phyloP scores from a whole-genome alignment of 2,888 invertebrate species.

The Venusia cambrica region DNA sequence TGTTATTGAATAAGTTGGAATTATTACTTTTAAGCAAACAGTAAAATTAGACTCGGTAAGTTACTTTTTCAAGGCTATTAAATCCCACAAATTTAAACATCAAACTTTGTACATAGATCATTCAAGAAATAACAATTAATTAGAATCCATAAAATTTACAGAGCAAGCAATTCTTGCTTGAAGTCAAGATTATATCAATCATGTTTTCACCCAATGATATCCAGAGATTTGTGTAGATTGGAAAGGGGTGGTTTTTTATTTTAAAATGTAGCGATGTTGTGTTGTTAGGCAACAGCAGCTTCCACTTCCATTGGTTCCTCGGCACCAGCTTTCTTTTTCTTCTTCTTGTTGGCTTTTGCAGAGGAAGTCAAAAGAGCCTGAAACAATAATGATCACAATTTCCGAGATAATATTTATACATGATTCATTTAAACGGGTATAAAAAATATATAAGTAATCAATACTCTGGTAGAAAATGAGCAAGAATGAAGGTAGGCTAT shows the following conservation, averaged over 20 bases:
- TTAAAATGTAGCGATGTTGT: slow-evolving; percentile 32
- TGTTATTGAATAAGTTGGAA: slow-evolving; percentile 1
- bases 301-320: slow-evolving; percentile 82
- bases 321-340: slow-evolving; percentile 90
- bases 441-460: too few relatives aligned
- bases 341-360: slow-evolving; percentile 93
- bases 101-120: slow-evolving; percentile 33
- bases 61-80: slow-evolving; percentile 16
- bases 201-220: slow-evolving; percentile 17
- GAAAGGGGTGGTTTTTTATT: slow-evolving; percentile 42
- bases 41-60: slow-evolving; percentile 7
- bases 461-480: too few relatives aligned
- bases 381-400: slow-evolving; percentile 11
- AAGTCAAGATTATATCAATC: slow-evolving; percentile 13
- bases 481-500: too few relatives aligned
- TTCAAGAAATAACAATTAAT: slow-evolving; percentile 29
- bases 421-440: too few relatives aligned
- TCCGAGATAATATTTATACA: too few relatives aligned
- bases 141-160: slow-evolving; percentile 21
- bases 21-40: neutral
- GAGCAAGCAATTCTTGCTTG: slow-evolving; percentile 14
- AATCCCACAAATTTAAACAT: slow-evolving; percentile 28
- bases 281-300: slow-evolving; percentile 74
- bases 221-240: slow-evolving; percentile 29
- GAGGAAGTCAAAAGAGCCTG: slow-evolving; percentile 88